These are phyloP conservation scores for Trachymyrmex cornetzi DNA, from an alignment of 1,140 invertebrate species.

Conservation along the genomic window DNA sequence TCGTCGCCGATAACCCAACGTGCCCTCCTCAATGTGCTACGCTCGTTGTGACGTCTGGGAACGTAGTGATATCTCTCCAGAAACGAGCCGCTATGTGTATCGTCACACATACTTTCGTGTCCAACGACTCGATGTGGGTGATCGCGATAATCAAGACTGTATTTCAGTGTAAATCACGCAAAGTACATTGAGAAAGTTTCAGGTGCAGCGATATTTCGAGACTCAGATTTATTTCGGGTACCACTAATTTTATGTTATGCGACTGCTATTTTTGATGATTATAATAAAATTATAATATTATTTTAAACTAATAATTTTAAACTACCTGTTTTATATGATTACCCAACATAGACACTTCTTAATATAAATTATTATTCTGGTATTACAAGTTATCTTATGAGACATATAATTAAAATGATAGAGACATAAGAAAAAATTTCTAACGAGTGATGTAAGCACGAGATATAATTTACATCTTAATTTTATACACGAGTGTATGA, in stretches of 20 bases:
- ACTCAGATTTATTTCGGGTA: constrained; percentile 5
- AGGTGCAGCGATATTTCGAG: constrained; percentile 2
- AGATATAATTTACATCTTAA: constrained; percentile 22
- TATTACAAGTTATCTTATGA: not conserved
- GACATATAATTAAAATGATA: constrained; percentile 4
- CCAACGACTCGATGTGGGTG: constrained; percentile 39
- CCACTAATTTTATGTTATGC: not conserved
- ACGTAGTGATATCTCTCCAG: constrained; percentile 45
- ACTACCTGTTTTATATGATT: not conserved
- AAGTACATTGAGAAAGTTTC: constrained; percentile 37
- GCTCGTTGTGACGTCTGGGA: constrained; percentile 30
- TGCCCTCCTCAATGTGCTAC: constrained; percentile 14
- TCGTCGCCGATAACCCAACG: constrained; percentile 70
- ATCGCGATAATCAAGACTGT: constrained; percentile 48
- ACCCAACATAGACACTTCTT: not conserved
- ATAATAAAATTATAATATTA: not conserved
- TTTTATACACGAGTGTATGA: not conserved
- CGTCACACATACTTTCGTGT: constrained; percentile 61
- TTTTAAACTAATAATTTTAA: constrained; percentile 7
- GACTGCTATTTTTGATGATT: not conserved
- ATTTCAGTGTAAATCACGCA: constrained; percentile 54
- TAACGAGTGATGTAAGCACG: not conserved
- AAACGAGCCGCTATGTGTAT: constrained; percentile 20
- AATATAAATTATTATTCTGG: not conserved
- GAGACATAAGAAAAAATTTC: not conserved